Evolutionary conservation across 2,113 vertebrate genomes (phyloP).

Genomic region (Tursiops truncatus): DNA sequence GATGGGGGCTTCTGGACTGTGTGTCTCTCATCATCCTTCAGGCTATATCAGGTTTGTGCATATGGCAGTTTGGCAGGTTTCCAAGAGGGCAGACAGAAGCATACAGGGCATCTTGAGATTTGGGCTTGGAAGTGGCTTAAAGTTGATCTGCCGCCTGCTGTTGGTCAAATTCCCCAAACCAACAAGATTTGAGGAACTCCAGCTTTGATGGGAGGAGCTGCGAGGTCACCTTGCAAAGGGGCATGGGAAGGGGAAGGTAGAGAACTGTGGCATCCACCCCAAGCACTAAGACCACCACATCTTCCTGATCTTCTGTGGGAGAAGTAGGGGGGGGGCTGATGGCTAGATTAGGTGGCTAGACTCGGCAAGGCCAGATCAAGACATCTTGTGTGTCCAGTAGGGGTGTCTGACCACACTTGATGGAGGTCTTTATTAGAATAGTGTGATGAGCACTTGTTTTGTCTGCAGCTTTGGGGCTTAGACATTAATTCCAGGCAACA

Average conservation of each 20-base stretch:
- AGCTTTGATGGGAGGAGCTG: background rate
- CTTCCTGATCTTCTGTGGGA: background rate
- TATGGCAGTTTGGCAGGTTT: background rate
- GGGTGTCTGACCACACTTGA: background rate
- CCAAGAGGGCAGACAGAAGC: background rate
- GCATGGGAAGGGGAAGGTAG: background rate
- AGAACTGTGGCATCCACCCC: background rate
- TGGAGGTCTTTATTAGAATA: background rate
- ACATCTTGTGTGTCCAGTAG: fast-evolving
- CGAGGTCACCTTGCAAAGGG: background rate
- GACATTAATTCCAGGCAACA: background rate
- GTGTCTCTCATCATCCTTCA: background rate
- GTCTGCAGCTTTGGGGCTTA: background rate
- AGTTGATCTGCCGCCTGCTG: background rate
- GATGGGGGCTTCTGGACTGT: background rate
- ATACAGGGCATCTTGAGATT: background rate
- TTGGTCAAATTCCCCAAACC: background rate
- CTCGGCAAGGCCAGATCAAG: background rate
- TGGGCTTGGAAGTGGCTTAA: background rate
- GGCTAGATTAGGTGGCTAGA: too few species aligned
- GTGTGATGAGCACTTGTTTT: background rate
- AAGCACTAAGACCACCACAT: background rate
- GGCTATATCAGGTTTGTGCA: background rate
- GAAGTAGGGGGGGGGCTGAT: background rate
- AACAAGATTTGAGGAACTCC: background rate